Evolutionary conservation across 2,113 vertebrate genomes (phyloP), one percentile per base, ranked within the genome.

Genomic region (Tangachromis dhanisi): DNA sequence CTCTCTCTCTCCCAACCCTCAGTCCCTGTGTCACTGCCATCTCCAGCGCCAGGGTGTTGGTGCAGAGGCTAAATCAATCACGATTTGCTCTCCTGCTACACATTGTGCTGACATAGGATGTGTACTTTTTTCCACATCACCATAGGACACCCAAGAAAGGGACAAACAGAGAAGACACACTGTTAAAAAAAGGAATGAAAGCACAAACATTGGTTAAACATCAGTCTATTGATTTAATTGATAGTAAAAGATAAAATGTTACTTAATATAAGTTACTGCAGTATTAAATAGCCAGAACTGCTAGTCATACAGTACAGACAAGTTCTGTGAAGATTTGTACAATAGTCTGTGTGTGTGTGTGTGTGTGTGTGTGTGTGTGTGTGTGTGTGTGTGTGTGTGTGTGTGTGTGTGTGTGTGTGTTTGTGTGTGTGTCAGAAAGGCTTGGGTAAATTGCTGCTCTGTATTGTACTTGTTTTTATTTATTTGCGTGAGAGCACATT

Each of bases 181-280:
- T 31, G 35, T 9, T 40, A 40, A 19, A 14, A 71, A 88, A 89
- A 89, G 89, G 40, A 92, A 88, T 5, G 76, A 90, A 88, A 78
- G 63, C 71, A 83, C 83, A 91, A 57, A 14, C 81, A 8, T 78
- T 59, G 80, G 88, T 90, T 90, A 90, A 95, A 93, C 80, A 80
- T 90, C 86, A 90, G 86, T 92, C 83, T 88, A 86, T 89, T 31
- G 14, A 88, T 95, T 96, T 95, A 95, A 91, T 93, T 93, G 14
- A 91, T 85, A 93, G 79, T 93, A 93, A 93, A 96, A 94, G 86
- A 96, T 93, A 81, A 88, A 93, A 89, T 83, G 66, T 87, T 82
- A 95, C 95, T 94, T 96, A 94, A 95, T 95, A 94, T 96, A 95
- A 96, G 95, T 95, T 95, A 96, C 93, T 89, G 90, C 90, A 89